phyloP scores from a whole-genome alignment of 2,113 vertebrate species.

The Motacilla alba region DNA sequence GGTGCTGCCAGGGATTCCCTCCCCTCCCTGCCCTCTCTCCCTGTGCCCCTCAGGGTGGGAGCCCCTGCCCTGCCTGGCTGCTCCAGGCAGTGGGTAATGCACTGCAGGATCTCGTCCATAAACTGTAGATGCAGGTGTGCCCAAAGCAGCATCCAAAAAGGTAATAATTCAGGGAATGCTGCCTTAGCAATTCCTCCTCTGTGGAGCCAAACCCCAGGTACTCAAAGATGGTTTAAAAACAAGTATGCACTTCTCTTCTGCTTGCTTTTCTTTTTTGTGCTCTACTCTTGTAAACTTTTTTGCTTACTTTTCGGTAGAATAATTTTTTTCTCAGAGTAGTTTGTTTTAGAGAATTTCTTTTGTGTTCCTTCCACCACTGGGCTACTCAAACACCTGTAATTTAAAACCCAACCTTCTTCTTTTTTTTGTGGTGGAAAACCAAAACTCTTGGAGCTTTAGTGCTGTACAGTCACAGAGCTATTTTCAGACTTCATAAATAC shows the following conservation, averaged over 20 bases:
- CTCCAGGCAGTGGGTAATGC: not conserved
- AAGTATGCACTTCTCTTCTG: not conserved
- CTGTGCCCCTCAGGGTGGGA: not conserved
- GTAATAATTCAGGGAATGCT: not conserved
- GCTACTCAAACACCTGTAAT: constrained; percentile 1
- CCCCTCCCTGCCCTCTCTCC: too few species aligned
- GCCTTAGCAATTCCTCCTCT: not conserved
- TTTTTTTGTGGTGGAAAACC: not conserved
- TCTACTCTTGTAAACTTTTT: not conserved
- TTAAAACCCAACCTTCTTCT: not conserved
- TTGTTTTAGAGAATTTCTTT: not conserved
- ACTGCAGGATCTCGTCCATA: not conserved
- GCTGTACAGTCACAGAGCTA: not conserved
- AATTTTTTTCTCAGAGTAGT: not conserved
- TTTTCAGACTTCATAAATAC: not conserved
- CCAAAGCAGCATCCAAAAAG: not conserved
- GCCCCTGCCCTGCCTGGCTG: not conserved
- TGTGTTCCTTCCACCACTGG: not conserved
- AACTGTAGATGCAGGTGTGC: not conserved
- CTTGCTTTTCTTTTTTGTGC: not conserved
- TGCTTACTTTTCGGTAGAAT: not conserved
- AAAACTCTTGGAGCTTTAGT: not conserved
- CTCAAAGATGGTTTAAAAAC: not conserved
- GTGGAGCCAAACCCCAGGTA: not conserved
- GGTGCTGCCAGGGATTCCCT: too few species aligned